Evolutionary conservation across 92 coral and sea anemone genomes (phyloP), one percentile per base, ranked within the genome.

Genomic region (Galaxea fascicularis): DNA sequence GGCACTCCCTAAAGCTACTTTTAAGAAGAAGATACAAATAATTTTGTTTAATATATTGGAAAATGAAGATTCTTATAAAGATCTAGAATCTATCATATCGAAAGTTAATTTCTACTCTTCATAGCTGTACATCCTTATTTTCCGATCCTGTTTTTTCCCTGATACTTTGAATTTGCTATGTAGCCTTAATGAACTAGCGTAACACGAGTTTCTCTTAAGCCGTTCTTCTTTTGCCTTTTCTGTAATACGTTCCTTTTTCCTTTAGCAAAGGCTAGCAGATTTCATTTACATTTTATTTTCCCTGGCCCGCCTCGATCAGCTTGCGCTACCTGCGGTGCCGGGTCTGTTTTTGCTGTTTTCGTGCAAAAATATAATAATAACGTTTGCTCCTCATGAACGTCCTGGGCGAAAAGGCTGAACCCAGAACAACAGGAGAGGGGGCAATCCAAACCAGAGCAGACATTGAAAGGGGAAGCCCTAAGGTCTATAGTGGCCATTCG

Each of bases 221-320:
- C 22, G 67, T 62, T 62, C 67, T 62, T 62, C 67, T 62, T 62
- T 62, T 62, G n/a, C n/a, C n/a, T n/a, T n/a, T n/a, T n/a, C n/a
- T n/a, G n/a, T n/a, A n/a, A n/a, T n/a, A n/a, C n/a, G 28, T 20
- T 20, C 28, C 28, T 62, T 62, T 62, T 62, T 25, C 67, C 28
- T 62, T 62, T 20, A 62, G 28, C 28, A 62, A 25, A 62, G 67
- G 67, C 28, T 62, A 62, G 25, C 67, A 62, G 67, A 62, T 62
- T 62, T 62, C 67, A 62, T 62, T 62, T 62, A 25, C 28, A 20
- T 62, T 25, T 62, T 62, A 62, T 62, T 62, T 62, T 62, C 28
- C 67, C 28, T 62, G 67, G 67, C 67, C 67, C 28, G 67, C 67
- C 28, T 62, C n/a, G n/a, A n/a, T n/a, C n/a, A n/a, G n/a, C n/a